Conservation (phyloP, 2,113 vertebrate genomes). For the Xiphophorus couchianus region DNA sequence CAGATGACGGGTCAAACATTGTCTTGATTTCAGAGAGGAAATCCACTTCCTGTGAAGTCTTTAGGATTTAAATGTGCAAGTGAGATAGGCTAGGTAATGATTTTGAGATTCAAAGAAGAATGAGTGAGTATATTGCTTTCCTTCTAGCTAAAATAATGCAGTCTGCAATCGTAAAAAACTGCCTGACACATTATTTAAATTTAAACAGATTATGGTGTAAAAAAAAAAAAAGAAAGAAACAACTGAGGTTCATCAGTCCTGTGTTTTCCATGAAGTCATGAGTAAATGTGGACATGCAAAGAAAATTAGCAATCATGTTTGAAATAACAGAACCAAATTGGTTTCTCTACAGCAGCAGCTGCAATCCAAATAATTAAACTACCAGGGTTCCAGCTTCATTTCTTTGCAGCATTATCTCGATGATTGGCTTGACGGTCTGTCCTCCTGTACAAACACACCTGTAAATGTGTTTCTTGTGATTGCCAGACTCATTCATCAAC, state of each 20-base stretch:
- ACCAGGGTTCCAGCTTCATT: constrained; percentile 2
- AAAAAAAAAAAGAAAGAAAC: not conserved
- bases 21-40: too few species aligned
- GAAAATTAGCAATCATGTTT: not conserved
- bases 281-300: not conserved
- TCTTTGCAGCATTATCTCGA: constrained; percentile 27
- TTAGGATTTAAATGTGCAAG: not conserved
- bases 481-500: constrained; percentile 4
- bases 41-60: too few species aligned
- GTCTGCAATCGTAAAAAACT: not conserved
- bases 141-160: not conserved
- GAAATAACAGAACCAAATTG: not conserved
- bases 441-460: constrained; percentile 15
- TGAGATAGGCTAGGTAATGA: not conserved
- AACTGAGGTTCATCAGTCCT: not conserved
- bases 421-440: constrained; percentile 25
- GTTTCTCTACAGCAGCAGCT: not conserved
- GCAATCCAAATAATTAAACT: constrained; percentile 25
- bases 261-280: not conserved
- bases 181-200: not conserved
- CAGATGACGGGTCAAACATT: too few species aligned
- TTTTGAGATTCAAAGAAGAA: not conserved
- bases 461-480: constrained; percentile 5
- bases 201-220: not conserved
- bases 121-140: not conserved